A percentile compares a stretch with the other conserved stretches of the same genome.
Conservation (phyloP, 1,140 invertebrate genomes). For the Pseudachorutes palmiensis region DNA sequence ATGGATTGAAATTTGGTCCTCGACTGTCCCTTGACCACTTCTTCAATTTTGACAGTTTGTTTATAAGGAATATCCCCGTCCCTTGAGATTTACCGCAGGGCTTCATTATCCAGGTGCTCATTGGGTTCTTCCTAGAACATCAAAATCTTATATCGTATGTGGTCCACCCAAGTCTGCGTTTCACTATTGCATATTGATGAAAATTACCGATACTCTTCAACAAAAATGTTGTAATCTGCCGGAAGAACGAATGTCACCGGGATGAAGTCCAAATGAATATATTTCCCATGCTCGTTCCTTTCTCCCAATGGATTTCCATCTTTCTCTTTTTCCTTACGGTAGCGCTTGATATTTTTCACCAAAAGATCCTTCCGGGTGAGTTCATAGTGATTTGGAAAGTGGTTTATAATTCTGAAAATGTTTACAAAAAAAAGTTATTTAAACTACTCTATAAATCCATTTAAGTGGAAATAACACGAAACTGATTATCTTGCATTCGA, state of each 20-base stretch:
- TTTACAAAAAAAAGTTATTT: too few relatives aligned
- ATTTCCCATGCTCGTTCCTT: slow-evolving; percentile 54
- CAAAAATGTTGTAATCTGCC: slow-evolving; percentile 90
- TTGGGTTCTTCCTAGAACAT: slow-evolving; percentile 61
- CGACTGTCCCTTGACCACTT: slow-evolving; percentile 77
- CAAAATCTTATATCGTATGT: not conserved
- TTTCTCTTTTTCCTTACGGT: slow-evolving; percentile 80
- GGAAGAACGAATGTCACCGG: slow-evolving; percentile 88
- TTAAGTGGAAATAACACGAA: slow-evolving; percentile 37
- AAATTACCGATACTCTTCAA: slow-evolving; percentile 74
- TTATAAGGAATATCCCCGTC: slow-evolving; percentile 78
- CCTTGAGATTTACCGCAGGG: slow-evolving; percentile 87
- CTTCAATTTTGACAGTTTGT: slow-evolving; percentile 78
- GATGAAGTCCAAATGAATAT: slow-evolving; percentile 78
- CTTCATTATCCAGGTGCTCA: slow-evolving; percentile 93
- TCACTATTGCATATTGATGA: too few relatives aligned
- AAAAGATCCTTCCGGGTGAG: slow-evolving; percentile 86
- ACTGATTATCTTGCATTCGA: slow-evolving; percentile 84
- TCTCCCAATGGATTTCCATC: slow-evolving; percentile 81
- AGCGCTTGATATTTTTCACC: slow-evolving; percentile 92
- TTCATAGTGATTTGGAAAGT: slow-evolving; percentile 92
- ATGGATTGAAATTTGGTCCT: slow-evolving; percentile 66
- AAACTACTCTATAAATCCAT: not conserved
- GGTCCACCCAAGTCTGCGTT: too few relatives aligned
- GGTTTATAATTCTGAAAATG: slow-evolving; percentile 83